Evolutionary conservation across 2,888 invertebrate genomes (phyloP).

Genomic region (Andrena marginata): DNA sequence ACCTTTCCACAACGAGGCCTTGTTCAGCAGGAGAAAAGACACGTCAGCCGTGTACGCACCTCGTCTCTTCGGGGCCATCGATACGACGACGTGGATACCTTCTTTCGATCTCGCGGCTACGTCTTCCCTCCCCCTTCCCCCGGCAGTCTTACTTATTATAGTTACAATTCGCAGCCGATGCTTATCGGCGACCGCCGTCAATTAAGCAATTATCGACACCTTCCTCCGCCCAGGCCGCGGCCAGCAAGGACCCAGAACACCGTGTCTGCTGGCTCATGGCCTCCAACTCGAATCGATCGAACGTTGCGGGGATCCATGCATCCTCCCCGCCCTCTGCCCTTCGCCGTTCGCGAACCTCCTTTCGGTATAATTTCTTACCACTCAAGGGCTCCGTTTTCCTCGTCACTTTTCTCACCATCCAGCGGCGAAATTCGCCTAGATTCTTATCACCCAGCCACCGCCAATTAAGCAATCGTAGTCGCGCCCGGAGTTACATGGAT

Average conservation of each 20-base stretch:
- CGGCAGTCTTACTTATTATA: slow-evolving; percentile 65
- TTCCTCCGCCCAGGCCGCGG: slow-evolving; percentile 36
- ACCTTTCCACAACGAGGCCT: slow-evolving; percentile 78
- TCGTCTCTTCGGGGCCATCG: slow-evolving; percentile 74
- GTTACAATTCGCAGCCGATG: slow-evolving; percentile 71
- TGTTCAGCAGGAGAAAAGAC: slow-evolving; percentile 78
- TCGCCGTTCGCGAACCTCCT: neutral
- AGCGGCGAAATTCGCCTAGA: neutral
- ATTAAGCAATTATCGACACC: slow-evolving; percentile 77
- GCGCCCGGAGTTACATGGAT: slow-evolving; percentile 12
- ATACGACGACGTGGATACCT: slow-evolving; percentile 58
- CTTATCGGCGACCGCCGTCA: slow-evolving; percentile 74
- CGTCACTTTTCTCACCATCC: no score
- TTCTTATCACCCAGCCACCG: slow-evolving; percentile 47
- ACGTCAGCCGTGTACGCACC: slow-evolving; percentile 76
- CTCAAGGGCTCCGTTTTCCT: neutral
- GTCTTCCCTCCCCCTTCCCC: slow-evolving; percentile 32
- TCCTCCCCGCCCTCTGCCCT: neutral
- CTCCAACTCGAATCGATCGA: slow-evolving; percentile 27
- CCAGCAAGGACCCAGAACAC: slow-evolving; percentile 42
- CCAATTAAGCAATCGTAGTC: slow-evolving; percentile 57
- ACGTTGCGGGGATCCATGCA: neutral
- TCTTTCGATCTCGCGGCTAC: slow-evolving; percentile 46
- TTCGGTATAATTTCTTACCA: neutral
- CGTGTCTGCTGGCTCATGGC: slow-evolving; percentile 62